Evolutionary conservation across 2,113 vertebrate species (phyloP).

Genomic region (Crypturellus undulatus): DNA sequence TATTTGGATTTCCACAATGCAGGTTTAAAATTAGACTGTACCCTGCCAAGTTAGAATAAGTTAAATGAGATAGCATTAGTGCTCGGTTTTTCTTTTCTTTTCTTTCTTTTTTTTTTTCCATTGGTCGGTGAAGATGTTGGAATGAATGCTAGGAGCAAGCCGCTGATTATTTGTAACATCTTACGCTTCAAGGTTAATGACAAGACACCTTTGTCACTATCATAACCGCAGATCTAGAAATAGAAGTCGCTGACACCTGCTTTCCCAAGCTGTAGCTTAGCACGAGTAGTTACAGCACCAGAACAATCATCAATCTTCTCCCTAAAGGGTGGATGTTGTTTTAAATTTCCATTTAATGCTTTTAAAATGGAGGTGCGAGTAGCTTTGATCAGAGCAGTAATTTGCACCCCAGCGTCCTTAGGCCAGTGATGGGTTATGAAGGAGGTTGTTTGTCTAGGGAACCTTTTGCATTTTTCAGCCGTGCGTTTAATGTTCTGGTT

Average conservation of each 20-base stretch:
- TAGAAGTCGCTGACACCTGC: not conserved
- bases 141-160: constrained; percentile 19
- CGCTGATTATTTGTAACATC: constrained; percentile 31
- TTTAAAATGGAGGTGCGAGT: not conserved
- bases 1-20: not conserved
- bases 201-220: not conserved
- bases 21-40: not conserved
- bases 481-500: not conserved
- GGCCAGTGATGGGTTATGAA: not conserved
- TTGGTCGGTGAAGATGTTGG: not conserved
- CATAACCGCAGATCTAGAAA: constrained; percentile 7
- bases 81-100: no score
- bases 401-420: not conserved
- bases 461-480: not conserved
- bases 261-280: not conserved
- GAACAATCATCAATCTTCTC: not conserved
- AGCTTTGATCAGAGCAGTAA: not conserved
- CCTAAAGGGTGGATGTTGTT: not conserved
- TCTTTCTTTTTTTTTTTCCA: no score
- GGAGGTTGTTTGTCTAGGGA: not conserved
- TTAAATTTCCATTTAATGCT: not conserved
- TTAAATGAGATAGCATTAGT: not conserved
- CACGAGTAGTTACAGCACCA: not conserved
- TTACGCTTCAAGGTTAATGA: constrained; percentile 28
- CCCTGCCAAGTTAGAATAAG: not conserved